A percentile compares a stretch with the other conserved stretches of the same genome.
These are phyloP conservation scores for Paratrypauchen microcephalus DNA, from an alignment of 2,797 vertebrate genomes.

Conservation along the genomic window DNA sequence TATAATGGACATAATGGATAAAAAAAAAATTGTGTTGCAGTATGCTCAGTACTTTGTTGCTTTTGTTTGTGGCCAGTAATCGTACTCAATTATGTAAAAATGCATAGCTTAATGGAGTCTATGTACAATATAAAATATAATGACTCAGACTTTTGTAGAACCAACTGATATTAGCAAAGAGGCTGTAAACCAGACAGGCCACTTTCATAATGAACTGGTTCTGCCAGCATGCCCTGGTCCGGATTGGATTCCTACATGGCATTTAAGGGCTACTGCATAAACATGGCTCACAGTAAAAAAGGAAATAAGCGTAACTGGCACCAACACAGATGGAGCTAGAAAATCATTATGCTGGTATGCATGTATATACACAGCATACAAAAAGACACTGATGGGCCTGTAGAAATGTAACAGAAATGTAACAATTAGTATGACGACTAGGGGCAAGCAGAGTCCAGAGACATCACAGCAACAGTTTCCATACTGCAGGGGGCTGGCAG, in stretches of 20 bases:
- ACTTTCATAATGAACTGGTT: slow-evolving; percentile 69
- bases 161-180: slow-evolving; percentile 21
- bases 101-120: not conserved
- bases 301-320: slow-evolving; percentile 12
- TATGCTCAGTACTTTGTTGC: too few species aligned
- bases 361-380: too few species aligned
- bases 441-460: too few species aligned
- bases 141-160: slow-evolving; percentile 9
- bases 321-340: not conserved
- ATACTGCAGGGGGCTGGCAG: too few species aligned
- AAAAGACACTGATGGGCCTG: too few species aligned
- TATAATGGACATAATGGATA: not conserved
- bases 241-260: slow-evolving; percentile 50
- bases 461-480: too few species aligned
- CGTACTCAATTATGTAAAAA: not conserved
- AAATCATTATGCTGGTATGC: too few species aligned
- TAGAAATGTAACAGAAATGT: too few species aligned
- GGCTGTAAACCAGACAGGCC: slow-evolving; percentile 32
- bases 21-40: not conserved
- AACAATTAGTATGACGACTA: too few species aligned
- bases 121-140: not conserved
- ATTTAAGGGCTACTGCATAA: slow-evolving; percentile 39
- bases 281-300: slow-evolving; percentile 36
- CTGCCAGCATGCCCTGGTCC: slow-evolving; percentile 59
- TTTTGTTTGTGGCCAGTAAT: not conserved